Evolutionary conservation across 2,113 vertebrate genomes (phyloP), one percentile per base, ranked within the genome.

Genomic region (Paradoxurus hermaphroditus): DNA sequence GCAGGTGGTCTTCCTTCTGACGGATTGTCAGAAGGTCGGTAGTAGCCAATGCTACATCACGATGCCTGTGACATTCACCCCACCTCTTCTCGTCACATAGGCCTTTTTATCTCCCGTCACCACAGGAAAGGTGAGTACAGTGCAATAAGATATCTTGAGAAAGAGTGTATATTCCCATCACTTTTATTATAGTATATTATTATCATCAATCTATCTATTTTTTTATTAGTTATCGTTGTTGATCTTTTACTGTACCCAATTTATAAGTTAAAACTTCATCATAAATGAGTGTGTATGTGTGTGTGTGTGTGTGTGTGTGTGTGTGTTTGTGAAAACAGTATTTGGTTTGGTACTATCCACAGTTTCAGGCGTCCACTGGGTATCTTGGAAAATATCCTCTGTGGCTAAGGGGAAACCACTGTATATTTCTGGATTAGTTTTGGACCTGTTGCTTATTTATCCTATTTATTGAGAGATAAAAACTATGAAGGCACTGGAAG

Each of bases 371-470:
- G 34, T 78, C 46, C 46, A 78, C 31, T 51, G 44, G 75, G 44
- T 16, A 18, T 78, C 75, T n/a, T 77, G 8, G 44, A 77, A 77
- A 41, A 31, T 18, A 49, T 77, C 44, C 7, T 9, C 31, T 78
- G 46, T 34, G 46, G 29, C 4, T 51, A 51, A 51, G 1, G 29
- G 75, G 29, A 2, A 2, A 21, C 75, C 49, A 51, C 75, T 51
- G 75, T 78, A 3, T 77, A 65, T 67, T 68, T 83, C 84, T 63
- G 51, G 9, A 31, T 95, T 86, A 62, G 27, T 86, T 96, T 92
- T 90, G 73, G 39, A 95, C 36, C 53, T 39, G 14, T 65, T 95
- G n/a, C 41, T 93, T 68, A 29, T 94, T 87, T 91, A n/a, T 78
- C 86, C 49, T 31, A 10, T 68, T 96, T 86, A 70, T 46, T 53